These are phyloP conservation scores for Apis cerana DNA, from an alignment of 1,140 invertebrate species.

Conservation along the genomic window DNA sequence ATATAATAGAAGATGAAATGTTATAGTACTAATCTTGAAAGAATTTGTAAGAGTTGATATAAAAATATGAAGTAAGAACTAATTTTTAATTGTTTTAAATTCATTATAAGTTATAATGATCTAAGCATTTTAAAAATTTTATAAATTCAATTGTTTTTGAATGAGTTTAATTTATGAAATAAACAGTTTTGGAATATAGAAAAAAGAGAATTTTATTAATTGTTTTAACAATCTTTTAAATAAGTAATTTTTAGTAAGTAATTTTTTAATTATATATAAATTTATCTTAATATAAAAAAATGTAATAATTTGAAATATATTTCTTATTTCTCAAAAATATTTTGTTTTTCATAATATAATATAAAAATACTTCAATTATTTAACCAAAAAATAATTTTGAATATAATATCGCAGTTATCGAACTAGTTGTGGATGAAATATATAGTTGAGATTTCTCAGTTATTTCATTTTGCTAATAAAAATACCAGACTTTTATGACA, in stretches of 20 bases:
- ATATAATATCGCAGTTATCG: constrained; percentile 27
- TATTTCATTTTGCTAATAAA: constrained; percentile 37
- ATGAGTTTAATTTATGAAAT: too few species aligned
- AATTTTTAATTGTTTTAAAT: too few species aligned
- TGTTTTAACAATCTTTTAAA: neutral
- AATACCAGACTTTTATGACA: constrained; percentile 34
- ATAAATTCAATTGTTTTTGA: too few species aligned
- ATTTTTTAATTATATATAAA: neutral
- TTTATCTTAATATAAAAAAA: neutral
- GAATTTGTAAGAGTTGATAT: constrained; percentile 8
- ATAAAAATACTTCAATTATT: neutral
- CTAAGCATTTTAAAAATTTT: too few species aligned
- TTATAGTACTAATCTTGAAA: constrained; percentile 29
- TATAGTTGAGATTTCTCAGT: constrained; percentile 38
- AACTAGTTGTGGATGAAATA: neutral
- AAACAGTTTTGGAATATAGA: too few species aligned
- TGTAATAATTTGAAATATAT: neutral
- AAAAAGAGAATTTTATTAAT: neutral
- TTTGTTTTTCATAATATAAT: neutral
- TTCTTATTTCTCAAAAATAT: neutral
- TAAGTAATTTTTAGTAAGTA: neutral
- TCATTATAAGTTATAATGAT: too few species aligned
- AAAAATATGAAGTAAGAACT: constrained; percentile 49
- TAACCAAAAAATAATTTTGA: neutral
- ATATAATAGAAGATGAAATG: neutral